Percentiles rank a stretch among this genome's conserved stretches.
phyloP scores from a whole-genome alignment of 2,113 vertebrate species.

The Heterotilapia buettikoferi region DNA sequence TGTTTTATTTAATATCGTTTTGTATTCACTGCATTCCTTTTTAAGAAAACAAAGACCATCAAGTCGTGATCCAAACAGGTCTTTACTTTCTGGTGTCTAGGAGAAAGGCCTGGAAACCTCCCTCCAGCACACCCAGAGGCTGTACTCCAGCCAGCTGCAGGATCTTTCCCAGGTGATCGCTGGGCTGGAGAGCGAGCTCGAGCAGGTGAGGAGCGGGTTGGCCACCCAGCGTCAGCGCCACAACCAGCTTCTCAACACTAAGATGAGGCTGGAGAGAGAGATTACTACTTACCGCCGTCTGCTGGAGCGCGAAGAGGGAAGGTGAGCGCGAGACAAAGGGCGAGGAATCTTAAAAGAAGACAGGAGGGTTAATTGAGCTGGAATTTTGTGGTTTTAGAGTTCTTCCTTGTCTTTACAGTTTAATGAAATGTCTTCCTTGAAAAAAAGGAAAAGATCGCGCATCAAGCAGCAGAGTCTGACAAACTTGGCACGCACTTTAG shows the following conservation, averaged over 20 bases:
- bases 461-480: neutral
- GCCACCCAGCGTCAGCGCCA: slow-evolving; percentile 86
- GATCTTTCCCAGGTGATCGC: slow-evolving; percentile 80
- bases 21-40: neutral
- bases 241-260: slow-evolving; percentile 86
- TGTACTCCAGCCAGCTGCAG: slow-evolving; percentile 85
- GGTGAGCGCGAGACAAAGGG: slow-evolving; percentile 66
- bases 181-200: slow-evolving; percentile 83
- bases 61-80: neutral
- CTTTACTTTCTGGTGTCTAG: slow-evolving; percentile 53
- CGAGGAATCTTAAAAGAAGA: neutral
- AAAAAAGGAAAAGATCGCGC: neutral
- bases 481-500: neutral
- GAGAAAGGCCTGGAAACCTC: slow-evolving; percentile 87
- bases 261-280: slow-evolving; percentile 92
- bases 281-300: slow-evolving; percentile 89
- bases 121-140: slow-evolving; percentile 77
- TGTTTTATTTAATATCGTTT: accelerated
- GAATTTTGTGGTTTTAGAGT: neutral
- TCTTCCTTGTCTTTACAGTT: neutral
- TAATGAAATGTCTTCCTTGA: neutral
- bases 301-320: slow-evolving; percentile 89
- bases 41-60: neutral
- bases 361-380: neutral
- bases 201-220: slow-evolving; percentile 80